A percentile compares a stretch with the other conserved stretches of the same genome.
Conservation (phyloP, 2,797 vertebrate genomes). For the Benthosema pterotum region DNA sequence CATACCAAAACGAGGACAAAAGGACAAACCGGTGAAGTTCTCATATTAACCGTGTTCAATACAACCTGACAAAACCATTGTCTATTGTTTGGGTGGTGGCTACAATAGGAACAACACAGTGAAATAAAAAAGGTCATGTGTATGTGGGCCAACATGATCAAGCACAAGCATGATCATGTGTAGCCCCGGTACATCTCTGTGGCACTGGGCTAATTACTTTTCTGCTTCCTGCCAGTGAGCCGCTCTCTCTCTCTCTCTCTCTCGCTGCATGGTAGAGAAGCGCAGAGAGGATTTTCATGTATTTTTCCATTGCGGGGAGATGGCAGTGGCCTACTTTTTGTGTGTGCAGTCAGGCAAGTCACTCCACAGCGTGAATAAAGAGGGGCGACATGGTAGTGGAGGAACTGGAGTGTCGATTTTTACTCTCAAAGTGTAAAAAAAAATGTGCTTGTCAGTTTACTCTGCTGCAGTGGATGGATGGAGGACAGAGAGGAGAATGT, state of each 20-base stretch:
- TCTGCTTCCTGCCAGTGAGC: slow-evolving; percentile 14
- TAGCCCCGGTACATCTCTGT: slow-evolving; percentile 10
- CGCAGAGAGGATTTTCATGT: slow-evolving; percentile 4
- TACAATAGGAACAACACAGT: slow-evolving; percentile 17
- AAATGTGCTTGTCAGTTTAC: neutral
- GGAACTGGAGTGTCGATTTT: neutral
- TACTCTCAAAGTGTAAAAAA: neutral
- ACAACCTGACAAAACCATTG: neutral
- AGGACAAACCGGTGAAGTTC: slow-evolving; percentile 1
- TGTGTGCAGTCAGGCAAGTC: neutral
- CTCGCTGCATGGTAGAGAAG: neutral
- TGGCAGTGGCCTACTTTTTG: slow-evolving; percentile 14
- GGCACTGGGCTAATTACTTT: slow-evolving; percentile 29
- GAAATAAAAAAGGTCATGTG: slow-evolving; percentile 3
- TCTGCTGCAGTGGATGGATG: no score
- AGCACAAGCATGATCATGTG: neutral
- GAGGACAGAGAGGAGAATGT: neutral
- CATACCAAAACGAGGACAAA: slow-evolving; percentile 19
- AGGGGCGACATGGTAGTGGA: neutral
- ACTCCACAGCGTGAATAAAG: neutral
- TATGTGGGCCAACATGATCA: slow-evolving; percentile 14
- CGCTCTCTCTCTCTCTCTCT: no score
- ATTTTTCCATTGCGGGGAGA: slow-evolving; percentile 14
- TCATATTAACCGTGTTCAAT: neutral
- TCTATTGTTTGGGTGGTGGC: slow-evolving; percentile 17